Percentiles rank a stretch among this genome's conserved stretches.
Evolutionary conservation across 1,140 invertebrate genomes (phyloP).

Genomic region (Leptopilina boulardi): DNA sequence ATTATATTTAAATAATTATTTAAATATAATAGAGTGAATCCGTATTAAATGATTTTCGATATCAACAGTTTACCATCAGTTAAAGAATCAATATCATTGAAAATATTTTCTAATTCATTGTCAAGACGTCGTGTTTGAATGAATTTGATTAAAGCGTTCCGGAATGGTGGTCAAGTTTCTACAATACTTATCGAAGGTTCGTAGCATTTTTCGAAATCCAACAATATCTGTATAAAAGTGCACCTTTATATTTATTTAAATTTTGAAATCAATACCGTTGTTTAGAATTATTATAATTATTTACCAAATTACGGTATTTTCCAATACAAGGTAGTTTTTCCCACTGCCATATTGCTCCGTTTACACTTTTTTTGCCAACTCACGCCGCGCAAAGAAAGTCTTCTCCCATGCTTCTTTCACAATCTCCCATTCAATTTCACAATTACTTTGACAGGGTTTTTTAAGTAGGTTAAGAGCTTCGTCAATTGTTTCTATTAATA

Average conservation of each 20-base stretch:
- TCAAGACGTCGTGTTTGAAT: no score
- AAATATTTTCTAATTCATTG: no score
- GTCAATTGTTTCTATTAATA: slow-evolving; percentile 26
- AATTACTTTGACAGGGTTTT: background rate
- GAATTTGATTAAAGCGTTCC: no score
- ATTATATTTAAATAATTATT: no score
- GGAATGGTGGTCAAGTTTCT: no score
- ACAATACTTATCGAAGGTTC: background rate
- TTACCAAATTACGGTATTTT: slow-evolving; percentile 43
- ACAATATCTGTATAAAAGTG: slow-evolving; percentile 14
- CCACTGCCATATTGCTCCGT: slow-evolving; percentile 42
- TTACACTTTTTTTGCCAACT: slow-evolving; percentile 39
- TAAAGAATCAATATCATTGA: no score
- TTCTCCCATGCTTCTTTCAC: slow-evolving; percentile 35
- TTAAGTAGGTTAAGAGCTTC: slow-evolving; percentile 23
- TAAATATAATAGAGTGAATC: no score
- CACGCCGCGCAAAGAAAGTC: slow-evolving; percentile 42
- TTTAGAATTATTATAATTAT: background rate
- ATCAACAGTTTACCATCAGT: no score
- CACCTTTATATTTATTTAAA: background rate
- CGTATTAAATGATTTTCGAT: no score
- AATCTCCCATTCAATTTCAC: background rate
- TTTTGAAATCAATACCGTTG: background rate
- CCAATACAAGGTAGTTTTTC: slow-evolving; percentile 31
- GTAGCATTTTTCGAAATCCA: slow-evolving; percentile 34